phyloP scores from a whole-genome alignment of 2,888 invertebrate genomes.

The Crepidodera aurea region DNA sequence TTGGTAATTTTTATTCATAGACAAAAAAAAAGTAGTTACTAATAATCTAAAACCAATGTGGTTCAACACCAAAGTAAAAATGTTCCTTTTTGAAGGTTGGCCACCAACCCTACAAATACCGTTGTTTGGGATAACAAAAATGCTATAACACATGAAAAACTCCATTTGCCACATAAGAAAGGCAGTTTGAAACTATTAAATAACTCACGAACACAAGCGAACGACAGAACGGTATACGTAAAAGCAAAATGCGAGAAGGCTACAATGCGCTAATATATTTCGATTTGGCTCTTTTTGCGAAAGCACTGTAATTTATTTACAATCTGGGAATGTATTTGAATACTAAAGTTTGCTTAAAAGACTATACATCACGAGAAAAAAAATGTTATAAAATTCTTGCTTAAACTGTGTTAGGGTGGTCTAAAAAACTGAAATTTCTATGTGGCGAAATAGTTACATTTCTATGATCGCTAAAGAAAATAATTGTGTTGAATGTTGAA shows the following conservation, averaged over 20 bases:
- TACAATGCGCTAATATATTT: conserved; percentile 3
- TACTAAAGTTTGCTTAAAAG: not conserved
- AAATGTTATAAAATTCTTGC: not conserved
- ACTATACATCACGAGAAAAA: not conserved
- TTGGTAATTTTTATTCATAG: too few species aligned
- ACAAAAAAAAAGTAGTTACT: too few species aligned
- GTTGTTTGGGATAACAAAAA: not conserved
- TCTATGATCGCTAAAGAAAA: too few species aligned
- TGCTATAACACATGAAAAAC: not conserved
- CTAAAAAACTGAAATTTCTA: too few species aligned
- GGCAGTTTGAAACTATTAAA: conserved; percentile 1
- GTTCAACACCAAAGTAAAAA: too few species aligned
- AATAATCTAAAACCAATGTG: too few species aligned
- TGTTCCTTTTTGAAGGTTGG: too few species aligned
- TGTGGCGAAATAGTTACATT: too few species aligned
- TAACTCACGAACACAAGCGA: conserved; percentile 1
- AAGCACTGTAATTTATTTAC: not conserved
- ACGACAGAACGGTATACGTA: not conserved
- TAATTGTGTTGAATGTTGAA: too few species aligned
- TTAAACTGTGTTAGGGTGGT: too few species aligned
- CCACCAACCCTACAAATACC: not conserved
- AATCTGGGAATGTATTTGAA: conserved; percentile 1
- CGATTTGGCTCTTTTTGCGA: not conserved
- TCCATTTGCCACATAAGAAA: not conserved
- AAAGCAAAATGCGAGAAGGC: not conserved